Percentiles rank a stretch among this genome's conserved stretches.
Conservation (phyloP, 2,797 vertebrate species). For the Periophthalmus magnuspinnatus region DNA sequence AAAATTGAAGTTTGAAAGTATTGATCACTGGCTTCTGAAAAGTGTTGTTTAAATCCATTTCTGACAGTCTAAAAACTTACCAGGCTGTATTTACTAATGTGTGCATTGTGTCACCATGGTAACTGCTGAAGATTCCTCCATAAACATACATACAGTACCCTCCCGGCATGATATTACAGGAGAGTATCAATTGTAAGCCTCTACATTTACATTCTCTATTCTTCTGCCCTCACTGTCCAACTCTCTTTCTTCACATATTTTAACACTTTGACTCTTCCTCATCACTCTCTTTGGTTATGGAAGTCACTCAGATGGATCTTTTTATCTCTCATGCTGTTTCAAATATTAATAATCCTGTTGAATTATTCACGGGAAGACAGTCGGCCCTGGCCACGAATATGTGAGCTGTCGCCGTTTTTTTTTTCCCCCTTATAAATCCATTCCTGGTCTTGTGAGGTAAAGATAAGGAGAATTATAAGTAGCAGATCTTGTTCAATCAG, state of each 20-base stretch:
- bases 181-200: not conserved
- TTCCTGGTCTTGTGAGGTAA: constrained; percentile 4
- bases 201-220: not conserved
- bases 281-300: constrained; percentile 13
- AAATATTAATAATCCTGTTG: constrained; percentile 67
- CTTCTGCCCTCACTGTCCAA: not conserved
- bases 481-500: not conserved
- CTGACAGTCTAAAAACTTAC: no score
- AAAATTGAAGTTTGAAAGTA: no score
- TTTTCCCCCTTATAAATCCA: not conserved
- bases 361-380: constrained; percentile 58
- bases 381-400: constrained; percentile 26
- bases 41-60: no score
- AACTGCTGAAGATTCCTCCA: no score
- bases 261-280: not conserved
- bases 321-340: constrained; percentile 58
- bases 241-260: constrained; percentile 1
- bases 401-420: constrained; percentile 28
- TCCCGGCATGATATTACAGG: no score
- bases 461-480: not conserved
- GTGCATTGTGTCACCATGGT: no score
- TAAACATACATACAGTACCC: no score
- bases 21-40: no score
- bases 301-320: constrained; percentile 26
- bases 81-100: no score